Percentiles rank a stretch among this genome's conserved stretches.
These are phyloP conservation scores for Lordiphosa clarofinis DNA, from an alignment of 1,140 invertebrate genomes.

Conservation along the genomic window DNA sequence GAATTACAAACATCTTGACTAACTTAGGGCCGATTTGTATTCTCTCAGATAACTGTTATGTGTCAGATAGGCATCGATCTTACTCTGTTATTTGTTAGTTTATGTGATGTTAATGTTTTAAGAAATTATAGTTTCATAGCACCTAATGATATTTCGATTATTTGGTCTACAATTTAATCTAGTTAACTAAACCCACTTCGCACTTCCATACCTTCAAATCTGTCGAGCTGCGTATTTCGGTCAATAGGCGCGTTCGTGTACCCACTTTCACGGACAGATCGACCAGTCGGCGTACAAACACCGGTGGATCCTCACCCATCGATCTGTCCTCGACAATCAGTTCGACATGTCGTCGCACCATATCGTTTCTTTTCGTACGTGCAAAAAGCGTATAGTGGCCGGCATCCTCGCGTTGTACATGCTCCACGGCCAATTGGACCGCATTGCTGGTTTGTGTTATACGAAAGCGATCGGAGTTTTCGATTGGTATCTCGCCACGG, in stretches of 20 bases:
- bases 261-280: slow-evolving; percentile 92
- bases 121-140: too few relatives aligned
- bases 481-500: slow-evolving; percentile 72
- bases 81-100: too few relatives aligned
- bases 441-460: slow-evolving; percentile 79
- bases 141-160: too few relatives aligned
- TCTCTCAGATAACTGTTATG: too few relatives aligned
- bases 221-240: slow-evolving; percentile 89
- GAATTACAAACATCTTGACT: too few relatives aligned
- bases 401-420: slow-evolving; percentile 78
- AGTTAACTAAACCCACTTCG: too few relatives aligned
- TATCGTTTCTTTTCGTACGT: slow-evolving; percentile 67
- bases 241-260: slow-evolving; percentile 89
- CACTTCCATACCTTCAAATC: slow-evolving; percentile 85
- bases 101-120: too few relatives aligned
- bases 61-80: too few relatives aligned
- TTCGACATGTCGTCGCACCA: slow-evolving; percentile 71
- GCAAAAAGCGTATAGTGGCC: slow-evolving; percentile 78
- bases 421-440: slow-evolving; percentile 78
- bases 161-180: too few relatives aligned
- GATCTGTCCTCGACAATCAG: slow-evolving; percentile 79
- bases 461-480: slow-evolving; percentile 77
- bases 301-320: slow-evolving; percentile 86
- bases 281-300: slow-evolving; percentile 87
- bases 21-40: too few relatives aligned